Evolutionary conservation across 2,888 invertebrate genomes (phyloP).

Genomic region (Pyrrhosoma nymphula): DNA sequence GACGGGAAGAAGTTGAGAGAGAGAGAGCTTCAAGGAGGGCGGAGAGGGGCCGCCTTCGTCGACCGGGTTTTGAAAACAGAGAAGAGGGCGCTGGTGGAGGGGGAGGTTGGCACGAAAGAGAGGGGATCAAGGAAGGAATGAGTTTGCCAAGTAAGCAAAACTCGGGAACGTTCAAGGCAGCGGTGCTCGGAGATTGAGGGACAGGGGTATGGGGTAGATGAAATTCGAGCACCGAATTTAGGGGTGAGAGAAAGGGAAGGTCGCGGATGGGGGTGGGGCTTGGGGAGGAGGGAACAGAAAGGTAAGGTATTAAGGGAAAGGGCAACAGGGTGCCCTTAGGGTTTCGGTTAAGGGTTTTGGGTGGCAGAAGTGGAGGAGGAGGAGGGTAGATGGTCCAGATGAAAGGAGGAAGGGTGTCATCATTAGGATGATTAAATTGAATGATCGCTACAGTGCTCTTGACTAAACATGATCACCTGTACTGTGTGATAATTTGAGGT

Average conservation of each 20-base stretch:
- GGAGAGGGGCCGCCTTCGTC: background rate
- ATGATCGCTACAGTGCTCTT: background rate
- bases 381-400: background rate
- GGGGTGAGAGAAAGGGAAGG: background rate
- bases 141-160: slow-evolving; percentile 63
- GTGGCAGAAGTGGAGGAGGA: background rate
- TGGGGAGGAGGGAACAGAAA: background rate
- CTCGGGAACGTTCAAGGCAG: background rate
- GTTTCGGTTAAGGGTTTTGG: background rate
- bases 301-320: background rate
- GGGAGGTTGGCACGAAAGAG: too few species aligned
- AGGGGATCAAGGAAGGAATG: slow-evolving; percentile 44
- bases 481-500: background rate
- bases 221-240: background rate
- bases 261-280: too few species aligned
- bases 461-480: background rate
- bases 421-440: slow-evolving; percentile 21
- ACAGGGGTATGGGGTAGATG: background rate
- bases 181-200: background rate
- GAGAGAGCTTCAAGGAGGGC: background rate
- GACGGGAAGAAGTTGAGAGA: background rate
- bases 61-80: slow-evolving; percentile 11
- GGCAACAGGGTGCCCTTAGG: background rate
- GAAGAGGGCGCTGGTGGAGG: background rate
- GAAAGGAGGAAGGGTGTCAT: background rate